Base-by-base conservation (phyloP, 2,888 invertebrate genomes). In the Ephialtes manifestator region DNA sequence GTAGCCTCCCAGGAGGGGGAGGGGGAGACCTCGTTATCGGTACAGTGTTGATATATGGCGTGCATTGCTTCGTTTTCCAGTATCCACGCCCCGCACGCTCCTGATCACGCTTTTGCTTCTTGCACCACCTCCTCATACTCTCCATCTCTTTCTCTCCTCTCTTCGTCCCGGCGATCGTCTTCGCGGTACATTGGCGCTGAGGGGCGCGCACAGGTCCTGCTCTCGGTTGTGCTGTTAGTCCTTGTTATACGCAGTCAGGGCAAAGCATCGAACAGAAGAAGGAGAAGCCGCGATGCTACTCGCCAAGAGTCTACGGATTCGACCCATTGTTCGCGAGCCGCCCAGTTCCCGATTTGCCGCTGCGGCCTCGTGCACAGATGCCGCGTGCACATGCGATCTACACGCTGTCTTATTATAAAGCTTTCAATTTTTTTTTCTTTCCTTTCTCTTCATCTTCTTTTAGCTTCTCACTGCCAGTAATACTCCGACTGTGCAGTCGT, bases 21-120 rank as follows among this genome's bases (percentile, higher is more conserved):
- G 46, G 65, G 68, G 91, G 91, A 90, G 92, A 92, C 92, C 93
- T 93, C 93, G 93, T 93, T 93, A 93, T 93, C 93, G 92, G 92
- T 90, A 90, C 90, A 90, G 91, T 91, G 92, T 93, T 93, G 93
- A 93, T 93, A 93, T 93, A 93, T 92, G 92, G 92, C 91, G 89
- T 81, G 87, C 90, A 89, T 89, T 90, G 90, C 89, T 88, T 80
- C 89, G 79, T 85, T 76, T 74, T 20, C 46, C 75, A 63, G 78
- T 51, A 63, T 83, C 83, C 83, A 77, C 85, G 80, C 85, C 83
- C 85, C 76, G 55, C 70, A 39, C 71, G 65, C 79, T 81, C 85
- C 88, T 87, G 88, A 90, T 90, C 89, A 87, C 89, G 92, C 90
- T 90, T 90, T 83, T 72, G 90, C 92, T 91, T 43, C 89, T 90